Conservation (phyloP, 2,113 vertebrate species). For the Bos javanicus region DNA sequence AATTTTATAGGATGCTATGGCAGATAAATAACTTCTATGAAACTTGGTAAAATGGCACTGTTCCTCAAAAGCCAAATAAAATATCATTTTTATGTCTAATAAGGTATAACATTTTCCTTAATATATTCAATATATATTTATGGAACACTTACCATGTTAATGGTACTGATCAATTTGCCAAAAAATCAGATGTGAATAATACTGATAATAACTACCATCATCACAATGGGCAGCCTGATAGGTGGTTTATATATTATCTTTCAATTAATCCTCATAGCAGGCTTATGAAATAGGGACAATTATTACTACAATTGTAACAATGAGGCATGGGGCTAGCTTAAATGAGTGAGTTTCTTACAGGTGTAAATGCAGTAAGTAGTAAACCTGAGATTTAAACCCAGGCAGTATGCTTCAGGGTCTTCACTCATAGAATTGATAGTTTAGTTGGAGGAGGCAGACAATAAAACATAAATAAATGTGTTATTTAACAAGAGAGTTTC, state of each 20-base stretch:
- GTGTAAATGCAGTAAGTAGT: neutral
- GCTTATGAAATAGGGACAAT: neutral
- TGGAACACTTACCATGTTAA: neutral
- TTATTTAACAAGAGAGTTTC: neutral
- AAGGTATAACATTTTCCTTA: neutral
- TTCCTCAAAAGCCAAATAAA: neutral
- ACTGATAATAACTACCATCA: neutral
- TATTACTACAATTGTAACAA: neutral
- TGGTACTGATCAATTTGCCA: neutral
- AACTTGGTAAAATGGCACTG: neutral
- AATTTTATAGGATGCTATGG: neutral
- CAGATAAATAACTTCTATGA: neutral
- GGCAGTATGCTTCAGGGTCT: neutral
- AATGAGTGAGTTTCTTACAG: neutral
- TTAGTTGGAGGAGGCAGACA: neutral
- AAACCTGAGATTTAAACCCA: neutral
- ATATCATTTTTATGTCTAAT: neutral
- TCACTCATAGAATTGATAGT: neutral
- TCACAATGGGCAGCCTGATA: neutral
- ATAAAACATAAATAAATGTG: neutral
- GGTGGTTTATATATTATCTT: neutral
- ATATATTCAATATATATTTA: constrained; percentile 8
- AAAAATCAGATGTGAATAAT: neutral
- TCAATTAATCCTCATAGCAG: neutral
- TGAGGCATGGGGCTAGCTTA: neutral